A percentile compares a stretch with the other conserved stretches of the same genome.
phyloP scores from a whole-genome alignment of 2,888 invertebrate genomes.

The Caenorhabditis uteleia region DNA sequence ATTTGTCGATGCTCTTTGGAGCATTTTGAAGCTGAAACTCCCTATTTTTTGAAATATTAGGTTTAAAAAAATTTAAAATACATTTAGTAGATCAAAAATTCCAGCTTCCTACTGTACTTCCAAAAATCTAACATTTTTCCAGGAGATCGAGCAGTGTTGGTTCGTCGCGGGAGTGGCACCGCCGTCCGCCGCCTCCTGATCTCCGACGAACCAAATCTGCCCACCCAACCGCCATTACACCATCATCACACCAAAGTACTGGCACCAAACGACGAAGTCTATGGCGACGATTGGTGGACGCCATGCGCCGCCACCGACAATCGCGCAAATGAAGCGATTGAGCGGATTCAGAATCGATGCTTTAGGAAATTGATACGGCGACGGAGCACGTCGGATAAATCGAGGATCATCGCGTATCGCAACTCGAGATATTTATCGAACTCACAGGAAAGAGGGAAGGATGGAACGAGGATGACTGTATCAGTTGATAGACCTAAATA shows the following conservation, averaged over 20 bases:
- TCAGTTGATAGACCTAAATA: slow-evolving; percentile 24
- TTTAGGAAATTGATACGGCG: slow-evolving; percentile 16
- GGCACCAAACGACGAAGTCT: slow-evolving; percentile 15
- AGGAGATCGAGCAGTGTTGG: slow-evolving; percentile 47
- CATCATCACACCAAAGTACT: too few relatives aligned
- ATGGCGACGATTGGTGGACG: slow-evolving; percentile 40
- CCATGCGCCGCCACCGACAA: slow-evolving; percentile 21
- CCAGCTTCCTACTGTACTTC: background rate
- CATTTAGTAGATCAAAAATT: too few relatives aligned
- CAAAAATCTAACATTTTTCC: too few relatives aligned
- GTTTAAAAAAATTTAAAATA: background rate
- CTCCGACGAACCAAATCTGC: slow-evolving; percentile 10
- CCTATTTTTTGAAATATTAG: background rate
- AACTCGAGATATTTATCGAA: slow-evolving; percentile 27
- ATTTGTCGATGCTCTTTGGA: too few relatives aligned
- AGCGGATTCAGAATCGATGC: slow-evolving; percentile 5
- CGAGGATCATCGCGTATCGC: slow-evolving; percentile 22
- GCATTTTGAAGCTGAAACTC: background rate
- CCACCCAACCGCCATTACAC: background rate
- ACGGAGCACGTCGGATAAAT: slow-evolving; percentile 30
- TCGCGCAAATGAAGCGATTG: slow-evolving; percentile 20
- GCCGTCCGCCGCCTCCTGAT: slow-evolving; percentile 21
- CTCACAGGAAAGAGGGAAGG: slow-evolving; percentile 18
- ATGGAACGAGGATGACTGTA: slow-evolving; percentile 19
- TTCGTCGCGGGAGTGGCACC: slow-evolving; percentile 42